Percentiles rank a stretch among this genome's conserved stretches.
Conservation (phyloP, 2,888 invertebrate species). For the Portevinia maculata region DNA sequence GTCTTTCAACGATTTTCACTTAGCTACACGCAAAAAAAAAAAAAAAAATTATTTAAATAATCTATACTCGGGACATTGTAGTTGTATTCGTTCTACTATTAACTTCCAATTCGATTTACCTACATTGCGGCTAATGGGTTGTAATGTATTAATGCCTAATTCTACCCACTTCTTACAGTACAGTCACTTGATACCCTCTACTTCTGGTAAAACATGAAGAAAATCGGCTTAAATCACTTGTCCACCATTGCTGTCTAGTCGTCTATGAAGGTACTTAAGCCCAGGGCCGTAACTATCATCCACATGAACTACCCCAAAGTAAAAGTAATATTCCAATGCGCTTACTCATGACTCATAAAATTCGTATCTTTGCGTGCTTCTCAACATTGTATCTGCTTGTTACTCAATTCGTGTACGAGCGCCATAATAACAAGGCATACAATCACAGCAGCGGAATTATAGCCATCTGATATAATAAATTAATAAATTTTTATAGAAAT, state of each 20-base stretch:
- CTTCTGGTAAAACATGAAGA: not conserved
- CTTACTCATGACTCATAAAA: slow-evolving; percentile 17
- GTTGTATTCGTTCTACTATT: too few species aligned
- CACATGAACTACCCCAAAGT: slow-evolving; percentile 10
- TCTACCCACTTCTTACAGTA: not conserved
- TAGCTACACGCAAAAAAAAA: too few species aligned
- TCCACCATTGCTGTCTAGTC: not conserved
- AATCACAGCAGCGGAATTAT: slow-evolving; percentile 11
- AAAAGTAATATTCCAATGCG: slow-evolving; percentile 9
- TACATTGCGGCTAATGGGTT: not conserved
- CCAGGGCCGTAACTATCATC: not conserved
- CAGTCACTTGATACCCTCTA: not conserved
- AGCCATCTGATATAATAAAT: slow-evolving; percentile 45
- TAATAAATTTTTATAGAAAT: slow-evolving; percentile 54
- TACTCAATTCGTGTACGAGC: slow-evolving; percentile 8
- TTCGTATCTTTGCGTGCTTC: slow-evolving; percentile 10
- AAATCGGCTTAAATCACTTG: not conserved
- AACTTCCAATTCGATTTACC: too few species aligned
- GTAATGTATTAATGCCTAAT: too few species aligned
- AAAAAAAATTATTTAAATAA: too few species aligned
- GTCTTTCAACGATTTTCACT: too few species aligned
- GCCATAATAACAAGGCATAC: not conserved
- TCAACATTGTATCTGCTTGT: slow-evolving; percentile 11
- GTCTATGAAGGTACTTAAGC: not conserved
- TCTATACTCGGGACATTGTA: too few species aligned